Evolutionary conservation across 2,113 vertebrate genomes (phyloP), one percentile per base, ranked within the genome.

Genomic region (Sinosuthora webbiana): DNA sequence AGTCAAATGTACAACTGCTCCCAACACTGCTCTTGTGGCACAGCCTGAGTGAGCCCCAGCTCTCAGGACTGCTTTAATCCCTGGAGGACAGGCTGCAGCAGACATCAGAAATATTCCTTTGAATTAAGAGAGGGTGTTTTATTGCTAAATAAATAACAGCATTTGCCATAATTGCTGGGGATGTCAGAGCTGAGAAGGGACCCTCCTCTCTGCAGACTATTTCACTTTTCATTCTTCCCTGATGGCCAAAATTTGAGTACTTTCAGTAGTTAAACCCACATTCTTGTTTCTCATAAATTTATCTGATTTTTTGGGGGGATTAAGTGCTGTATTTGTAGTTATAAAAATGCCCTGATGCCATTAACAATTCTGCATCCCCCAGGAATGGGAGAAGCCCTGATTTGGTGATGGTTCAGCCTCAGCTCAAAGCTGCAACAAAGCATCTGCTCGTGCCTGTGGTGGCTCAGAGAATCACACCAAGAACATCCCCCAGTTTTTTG

Each of bases 261-360:
- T 93, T 23, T 7, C 49, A 50, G 24, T 23, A 88, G 18, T 55
- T 5, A 6, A 63, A 15, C 31, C 42, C 25, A 7, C 28, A 35
- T 49, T 90, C 52, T 81, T 63, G 39, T 55, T 95, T 67, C 59
- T 71, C 73, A 50, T 45, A 44, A 31, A 49, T 11, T 35, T 31
- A n/a, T 1, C 35, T 23, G 35, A 25, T 1, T 45, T 6, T 62
- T 41, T 2, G 2, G 1, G 12, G 49, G 42, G 31, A 80, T 27
- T 10, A 44, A 89, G n/a, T 1, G 2, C 44, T 63, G 1, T 42
- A 23, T 49, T 78, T 60, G n/a, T 11, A 50, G 15, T 41, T 70
- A 39, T 4, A 62, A 41, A 81, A 94, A 84, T 31, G 39, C 15
- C 56, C 69, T 45, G 62, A 59, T 68, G 82, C 25, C 76, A 79